Conservation (phyloP, 2,888 invertebrate species). For the Hyalella azteca region DNA sequence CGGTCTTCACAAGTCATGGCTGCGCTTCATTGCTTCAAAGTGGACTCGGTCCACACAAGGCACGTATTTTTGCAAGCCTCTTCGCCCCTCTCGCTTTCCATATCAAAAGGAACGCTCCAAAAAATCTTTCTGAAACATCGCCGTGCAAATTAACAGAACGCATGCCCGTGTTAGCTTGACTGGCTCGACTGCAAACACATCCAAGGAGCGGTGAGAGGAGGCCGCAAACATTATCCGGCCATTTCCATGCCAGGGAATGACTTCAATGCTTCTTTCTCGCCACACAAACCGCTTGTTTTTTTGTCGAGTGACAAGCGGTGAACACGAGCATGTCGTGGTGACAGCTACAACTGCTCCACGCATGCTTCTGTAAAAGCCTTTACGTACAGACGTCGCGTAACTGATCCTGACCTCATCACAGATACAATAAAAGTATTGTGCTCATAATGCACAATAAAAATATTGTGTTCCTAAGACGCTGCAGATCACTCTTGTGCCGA, state of each 20-base stretch:
- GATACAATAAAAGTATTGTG: too few species aligned
- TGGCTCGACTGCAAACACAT: slow-evolving; percentile 19
- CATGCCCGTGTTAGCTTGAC: slow-evolving; percentile 23
- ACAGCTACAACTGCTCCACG: too few species aligned
- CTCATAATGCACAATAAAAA: too few species aligned
- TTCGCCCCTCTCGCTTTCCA: slow-evolving; percentile 33
- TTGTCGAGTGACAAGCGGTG: too few species aligned
- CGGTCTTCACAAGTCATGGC: slow-evolving; percentile 18
- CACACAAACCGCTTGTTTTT: too few species aligned
- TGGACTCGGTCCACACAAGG: slow-evolving; percentile 18
- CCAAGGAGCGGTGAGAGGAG: slow-evolving; percentile 35
- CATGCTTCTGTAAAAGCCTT: too few species aligned
- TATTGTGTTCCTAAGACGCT: too few species aligned
- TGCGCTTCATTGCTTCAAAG: slow-evolving; percentile 32
- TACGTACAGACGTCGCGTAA: too few species aligned
- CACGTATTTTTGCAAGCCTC: slow-evolving; percentile 20
- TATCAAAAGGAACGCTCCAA: slow-evolving; percentile 32
- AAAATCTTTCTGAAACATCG: slow-evolving; percentile 34
- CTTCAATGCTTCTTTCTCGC: background rate
- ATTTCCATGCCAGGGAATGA: background rate
- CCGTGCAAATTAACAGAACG: slow-evolving; percentile 30
- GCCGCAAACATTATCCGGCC: slow-evolving; percentile 7
- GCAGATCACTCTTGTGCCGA: slow-evolving; percentile 16
- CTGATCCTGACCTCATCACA: too few species aligned
- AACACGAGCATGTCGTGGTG: too few species aligned